Base-by-base conservation (phyloP, 2,888 invertebrate genomes). In the Lycaena phlaeas region DNA sequence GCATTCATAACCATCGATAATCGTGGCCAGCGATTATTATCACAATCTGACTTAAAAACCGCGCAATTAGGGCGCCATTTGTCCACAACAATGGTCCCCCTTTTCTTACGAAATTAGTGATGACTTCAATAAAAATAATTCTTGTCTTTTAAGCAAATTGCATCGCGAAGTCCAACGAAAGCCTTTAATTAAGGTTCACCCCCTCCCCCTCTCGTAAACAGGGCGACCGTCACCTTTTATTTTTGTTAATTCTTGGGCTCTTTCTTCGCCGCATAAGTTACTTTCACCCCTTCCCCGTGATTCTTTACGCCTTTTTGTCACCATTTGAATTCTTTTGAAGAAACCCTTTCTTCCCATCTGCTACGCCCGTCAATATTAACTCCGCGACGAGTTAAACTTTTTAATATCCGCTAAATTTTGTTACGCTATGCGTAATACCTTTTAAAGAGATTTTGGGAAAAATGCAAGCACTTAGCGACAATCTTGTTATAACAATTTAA, bases 41-140 rank as follows among this genome's bases (percentile, higher is more conserved):
- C 54, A 53, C 49, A 58, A 66, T 62, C 53, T 61, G 59, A 53
- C 55, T 51, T 42, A 55, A 72, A 78, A 76, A 76, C 77, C 76
- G 61, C 71, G 68, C 81, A 81, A 84, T 84, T 81, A 79, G 62
- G 57, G 63, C 56, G 59, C 75, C 78, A 81, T 84, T 84, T 69
- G 74, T 68, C 68, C 71, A 68, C 65, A 78, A 84, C 82, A 84
- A 84, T 74, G 61, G 76, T 60, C 54, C 57, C 64, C 64, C 65
- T 64, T 69, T 70, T 71, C 68, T 69, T 67, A 61, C 57, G 65
- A 82, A 84, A 84, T 84, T 84, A 84, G 82, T 82, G 84, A 84
- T 84, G 84, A 81, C 84, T 84, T 82, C 84, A 84, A 84, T 84
- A 84, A 84, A 84, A 84, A 84, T 84, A 84, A 84, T 84, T 84